Evolutionary conservation across 2,888 invertebrate genomes (phyloP).

Genomic region (Rhingia rostrata): DNA sequence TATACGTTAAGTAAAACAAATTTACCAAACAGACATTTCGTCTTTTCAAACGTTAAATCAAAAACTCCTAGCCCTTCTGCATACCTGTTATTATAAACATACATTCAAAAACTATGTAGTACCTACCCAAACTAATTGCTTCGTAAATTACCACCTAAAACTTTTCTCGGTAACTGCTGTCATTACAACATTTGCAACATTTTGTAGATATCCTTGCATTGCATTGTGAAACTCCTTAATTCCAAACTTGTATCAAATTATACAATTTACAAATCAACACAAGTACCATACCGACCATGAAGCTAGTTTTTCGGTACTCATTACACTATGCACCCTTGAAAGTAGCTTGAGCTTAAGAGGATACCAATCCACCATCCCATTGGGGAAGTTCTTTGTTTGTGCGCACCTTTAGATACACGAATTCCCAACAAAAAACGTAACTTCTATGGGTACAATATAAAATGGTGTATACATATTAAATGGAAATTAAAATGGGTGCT

Average conservation of each 20-base stretch:
- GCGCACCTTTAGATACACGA: constrained; percentile 8
- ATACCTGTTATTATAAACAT: background rate
- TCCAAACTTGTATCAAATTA: constrained; percentile 56
- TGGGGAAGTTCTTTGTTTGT: background rate
- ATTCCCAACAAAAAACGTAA: background rate
- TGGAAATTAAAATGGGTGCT: constrained; percentile 16
- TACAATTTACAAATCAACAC: constrained; percentile 69
- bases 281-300: constrained; percentile 42
- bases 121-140: constrained; percentile 33
- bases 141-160: constrained; percentile 61
- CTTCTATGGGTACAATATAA: constrained; percentile 1
- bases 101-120: background rate
- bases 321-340: background rate
- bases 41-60: too few relatives aligned
- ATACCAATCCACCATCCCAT: too few relatives aligned
- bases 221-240: constrained; percentile 41
- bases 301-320: constrained; percentile 48
- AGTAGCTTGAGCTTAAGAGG: background rate
- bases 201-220: constrained; percentile 46
- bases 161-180: constrained; percentile 25
- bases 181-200: constrained; percentile 17
- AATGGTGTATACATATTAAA: too few relatives aligned
- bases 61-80: background rate
- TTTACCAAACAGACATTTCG: too few relatives aligned
- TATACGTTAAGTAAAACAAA: too few relatives aligned